These are phyloP conservation scores for Lipophrys pholis DNA, from an alignment of 2,113 vertebrate species.

Conservation along the genomic window DNA sequence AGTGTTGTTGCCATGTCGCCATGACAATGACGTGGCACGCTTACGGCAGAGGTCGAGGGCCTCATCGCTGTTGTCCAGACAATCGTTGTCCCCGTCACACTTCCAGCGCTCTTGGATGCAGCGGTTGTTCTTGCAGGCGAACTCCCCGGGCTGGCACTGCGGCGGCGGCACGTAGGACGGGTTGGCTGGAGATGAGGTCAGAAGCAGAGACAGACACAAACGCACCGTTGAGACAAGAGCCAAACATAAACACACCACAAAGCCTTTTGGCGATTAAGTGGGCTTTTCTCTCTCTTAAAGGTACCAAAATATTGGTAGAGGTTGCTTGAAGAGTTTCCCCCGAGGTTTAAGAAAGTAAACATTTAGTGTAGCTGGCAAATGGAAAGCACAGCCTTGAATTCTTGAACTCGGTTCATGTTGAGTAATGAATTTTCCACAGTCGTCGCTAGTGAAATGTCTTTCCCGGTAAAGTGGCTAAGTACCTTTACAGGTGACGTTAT, in stretches of 20 bases:
- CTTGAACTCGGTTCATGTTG: slow-evolving; percentile 27
- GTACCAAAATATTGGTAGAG: slow-evolving; percentile 28
- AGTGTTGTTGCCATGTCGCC: slow-evolving; percentile 64
- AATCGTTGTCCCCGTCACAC: slow-evolving; percentile 97
- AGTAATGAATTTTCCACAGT: slow-evolving; percentile 45
- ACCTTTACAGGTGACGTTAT: slow-evolving; percentile 94
- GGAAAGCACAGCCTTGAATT: slow-evolving; percentile 26
- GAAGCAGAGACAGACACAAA: slow-evolving; percentile 55
- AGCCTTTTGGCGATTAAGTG: slow-evolving; percentile 26
- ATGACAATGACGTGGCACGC: slow-evolving; percentile 71
- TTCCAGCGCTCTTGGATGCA: slow-evolving; percentile 99
- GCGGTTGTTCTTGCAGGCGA: slow-evolving; percentile 97
- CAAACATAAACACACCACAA: slow-evolving; percentile 39
- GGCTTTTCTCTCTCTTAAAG: slow-evolving; percentile 22
- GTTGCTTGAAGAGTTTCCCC: slow-evolving; percentile 11
- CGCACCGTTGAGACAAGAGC: slow-evolving; percentile 35
- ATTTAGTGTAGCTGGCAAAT: slow-evolving; percentile 2
- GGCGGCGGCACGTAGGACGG: slow-evolving; percentile 96
- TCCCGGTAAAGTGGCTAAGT: slow-evolving; percentile 39
- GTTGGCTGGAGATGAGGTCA: slow-evolving; percentile 85
- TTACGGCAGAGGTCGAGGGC: slow-evolving; percentile 94
- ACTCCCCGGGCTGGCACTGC: slow-evolving; percentile 95
- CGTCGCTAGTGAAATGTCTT: slow-evolving; percentile 16
- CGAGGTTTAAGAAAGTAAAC: slow-evolving; percentile 6
- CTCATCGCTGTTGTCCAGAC: slow-evolving; percentile 97